A percentile compares a stretch with the other conserved stretches of the same genome.
Evolutionary conservation across 2,888 invertebrate genomes (phyloP).

Genomic region (Nezara viridula): DNA sequence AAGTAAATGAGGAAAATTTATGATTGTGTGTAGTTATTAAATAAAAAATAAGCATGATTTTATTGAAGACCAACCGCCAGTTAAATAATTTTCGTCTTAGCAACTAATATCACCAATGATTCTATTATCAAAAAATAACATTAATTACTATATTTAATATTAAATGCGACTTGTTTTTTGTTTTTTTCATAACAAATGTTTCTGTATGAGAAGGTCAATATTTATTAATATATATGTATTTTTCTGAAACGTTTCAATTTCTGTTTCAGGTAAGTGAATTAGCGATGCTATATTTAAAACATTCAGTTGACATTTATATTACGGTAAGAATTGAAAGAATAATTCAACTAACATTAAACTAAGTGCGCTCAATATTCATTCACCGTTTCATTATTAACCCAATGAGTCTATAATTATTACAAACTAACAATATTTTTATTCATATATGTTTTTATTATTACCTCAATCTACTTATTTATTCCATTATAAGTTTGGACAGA

Average conservation of each 20-base stretch:
- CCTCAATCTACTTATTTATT: too few relatives aligned
- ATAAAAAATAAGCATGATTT: not conserved
- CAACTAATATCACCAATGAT: too few relatives aligned
- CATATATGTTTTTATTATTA: too few relatives aligned
- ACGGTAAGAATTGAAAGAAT: conserved; percentile 31
- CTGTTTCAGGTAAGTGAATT: conserved; percentile 48
- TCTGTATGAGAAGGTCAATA: not conserved
- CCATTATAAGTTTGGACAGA: too few relatives aligned
- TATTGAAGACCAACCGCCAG: not conserved
- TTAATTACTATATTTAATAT: not conserved
- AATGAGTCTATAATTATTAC: not conserved
- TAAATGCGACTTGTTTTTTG: not conserved
- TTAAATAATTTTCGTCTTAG: not conserved
- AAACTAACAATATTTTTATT: too few relatives aligned
- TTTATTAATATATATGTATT: not conserved
- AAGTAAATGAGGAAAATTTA: too few relatives aligned
- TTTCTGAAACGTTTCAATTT: not conserved
- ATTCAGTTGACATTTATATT: not conserved
- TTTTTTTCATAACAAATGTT: not conserved
- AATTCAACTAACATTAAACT: conserved; percentile 26
- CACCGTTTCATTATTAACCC: not conserved
- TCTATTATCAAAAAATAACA: not conserved
- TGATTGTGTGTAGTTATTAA: not conserved
- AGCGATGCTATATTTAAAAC: conserved; percentile 17
- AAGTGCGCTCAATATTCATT: not conserved